These are phyloP conservation scores for Drosophila nikananu DNA, from an alignment of 1,140 invertebrate species.

Conservation along the genomic window DNA sequence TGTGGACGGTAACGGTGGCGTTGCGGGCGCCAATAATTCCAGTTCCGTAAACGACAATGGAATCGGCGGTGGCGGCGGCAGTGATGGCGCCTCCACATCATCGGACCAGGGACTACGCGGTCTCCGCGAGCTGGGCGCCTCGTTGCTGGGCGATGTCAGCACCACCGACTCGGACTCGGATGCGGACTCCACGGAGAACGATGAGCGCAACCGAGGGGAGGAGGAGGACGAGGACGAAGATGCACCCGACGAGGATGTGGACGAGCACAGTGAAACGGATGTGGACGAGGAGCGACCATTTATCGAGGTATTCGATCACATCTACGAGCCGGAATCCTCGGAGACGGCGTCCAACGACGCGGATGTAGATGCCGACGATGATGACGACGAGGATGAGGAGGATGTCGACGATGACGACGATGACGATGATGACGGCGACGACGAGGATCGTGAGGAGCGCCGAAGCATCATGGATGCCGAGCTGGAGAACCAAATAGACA, in stretches of 20 bases:
- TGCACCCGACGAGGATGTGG: constrained; percentile 89
- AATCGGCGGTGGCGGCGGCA: constrained; percentile 83
- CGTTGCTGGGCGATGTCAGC: constrained; percentile 67
- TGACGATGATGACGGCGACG: constrained; percentile 55
- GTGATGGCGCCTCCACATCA: constrained; percentile 84
- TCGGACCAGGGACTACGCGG: constrained; percentile 40
- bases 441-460: constrained; percentile 36
- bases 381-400: constrained; percentile 71
- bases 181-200: constrained; percentile 86
- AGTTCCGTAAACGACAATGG: constrained; percentile 23
- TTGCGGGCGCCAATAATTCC: constrained; percentile 8
- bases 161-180: constrained; percentile 80
- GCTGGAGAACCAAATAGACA: constrained; percentile 58
- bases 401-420: constrained; percentile 64
- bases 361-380: constrained; percentile 76
- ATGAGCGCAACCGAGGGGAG: constrained; percentile 83
- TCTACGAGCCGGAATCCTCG: constrained; percentile 86
- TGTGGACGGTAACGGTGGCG: constrained; percentile 3
- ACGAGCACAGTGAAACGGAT: constrained; percentile 88
- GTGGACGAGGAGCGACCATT: constrained; percentile 85
- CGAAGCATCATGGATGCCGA: constrained; percentile 26
- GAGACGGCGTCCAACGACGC: constrained; percentile 84
- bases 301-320: constrained; percentile 85
- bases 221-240: constrained; percentile 82
- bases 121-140: constrained; percentile 52